Evolutionary conservation across 2,888 invertebrate species (phyloP), one percentile per base, ranked within the genome.

Genomic region (Meliscaeva auricollis): DNA sequence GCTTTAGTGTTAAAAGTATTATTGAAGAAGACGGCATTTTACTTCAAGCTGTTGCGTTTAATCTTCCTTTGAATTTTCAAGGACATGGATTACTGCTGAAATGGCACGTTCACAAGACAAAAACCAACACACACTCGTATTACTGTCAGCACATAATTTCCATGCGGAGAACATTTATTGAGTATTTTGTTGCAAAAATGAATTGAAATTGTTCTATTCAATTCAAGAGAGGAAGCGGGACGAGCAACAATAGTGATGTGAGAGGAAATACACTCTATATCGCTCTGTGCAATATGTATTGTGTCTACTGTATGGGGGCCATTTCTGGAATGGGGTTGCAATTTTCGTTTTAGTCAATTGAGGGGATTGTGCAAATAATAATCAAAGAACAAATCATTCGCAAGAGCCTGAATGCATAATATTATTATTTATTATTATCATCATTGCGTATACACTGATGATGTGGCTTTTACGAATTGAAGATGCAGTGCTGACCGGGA

Each of bases 301-400:
- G n/a, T 48, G 7, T 48, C 13, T 60, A 60, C 50, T 41, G 41
- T 35, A 52, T 62, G 30, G 54, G 66, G 62, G 32, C 70, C 32
- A 56, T 60, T 26, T 54, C 41, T 69, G 76, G 56, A 81, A 85
- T 81, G 85, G 85, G 85, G 85, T 77, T 85, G 85, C 81, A 85
- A 81, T 85, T 85, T 76, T 73, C 73, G 62, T 77, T 56, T 32
- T 17, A 44, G 15, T 81, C 85, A 85, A 85, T 85, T 85, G 81
- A 60, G 85, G 76, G 77, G 76, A 85, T 76, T 85, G 85, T 81
- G 85, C 76, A 85, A 85, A 85, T 81, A 85, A 85, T 81, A 80
- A 80, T 85, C 76, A 76, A 72, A 56, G 54, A 77, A 77, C 68
- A 85, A 81, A 76, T 73, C 73, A 85, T 68, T 56, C 58, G 52